Conservation (phyloP, 2,888 invertebrate genomes). For the Pristionchus maxplancki region DNA sequence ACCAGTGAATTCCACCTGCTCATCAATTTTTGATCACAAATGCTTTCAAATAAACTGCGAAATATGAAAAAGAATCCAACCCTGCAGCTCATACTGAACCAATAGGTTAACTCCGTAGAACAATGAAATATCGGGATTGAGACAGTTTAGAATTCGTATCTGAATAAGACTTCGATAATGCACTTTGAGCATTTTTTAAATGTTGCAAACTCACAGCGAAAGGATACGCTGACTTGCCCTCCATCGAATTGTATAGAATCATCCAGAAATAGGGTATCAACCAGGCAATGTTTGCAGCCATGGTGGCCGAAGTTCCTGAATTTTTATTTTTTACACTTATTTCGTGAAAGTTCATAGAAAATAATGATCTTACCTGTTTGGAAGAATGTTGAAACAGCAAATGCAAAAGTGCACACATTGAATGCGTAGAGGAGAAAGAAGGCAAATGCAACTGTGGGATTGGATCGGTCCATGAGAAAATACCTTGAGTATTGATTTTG, state of each 20-base stretch:
- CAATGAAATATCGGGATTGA: constrained; percentile 71
- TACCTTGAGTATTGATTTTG: constrained; percentile 36
- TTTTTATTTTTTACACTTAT: background rate
- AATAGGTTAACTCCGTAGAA: constrained; percentile 64
- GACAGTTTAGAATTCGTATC: constrained; percentile 65
- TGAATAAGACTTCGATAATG: background rate
- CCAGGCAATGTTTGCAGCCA: constrained; percentile 70
- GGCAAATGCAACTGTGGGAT: constrained; percentile 65
- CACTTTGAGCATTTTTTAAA: too few species aligned
- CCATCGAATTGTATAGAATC: background rate
- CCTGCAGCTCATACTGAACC: constrained; percentile 69
- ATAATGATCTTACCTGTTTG: constrained; percentile 65
- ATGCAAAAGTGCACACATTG: constrained; percentile 68
- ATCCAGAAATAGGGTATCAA: constrained; percentile 72
- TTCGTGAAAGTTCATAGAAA: background rate
- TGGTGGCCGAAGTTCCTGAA: constrained; percentile 67
- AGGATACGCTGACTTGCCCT: background rate
- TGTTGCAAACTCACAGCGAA: constrained; percentile 7
- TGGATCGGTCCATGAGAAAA: constrained; percentile 60
- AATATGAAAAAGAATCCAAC: too few species aligned
- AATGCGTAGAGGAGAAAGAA: constrained; percentile 70
- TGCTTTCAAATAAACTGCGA: too few species aligned
- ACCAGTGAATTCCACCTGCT: constrained; percentile 69
- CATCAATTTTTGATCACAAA: background rate
- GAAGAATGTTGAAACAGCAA: constrained; percentile 71